phyloP scores from a whole-genome alignment of 2,797 vertebrate genomes.

The Huso huso region DNA sequence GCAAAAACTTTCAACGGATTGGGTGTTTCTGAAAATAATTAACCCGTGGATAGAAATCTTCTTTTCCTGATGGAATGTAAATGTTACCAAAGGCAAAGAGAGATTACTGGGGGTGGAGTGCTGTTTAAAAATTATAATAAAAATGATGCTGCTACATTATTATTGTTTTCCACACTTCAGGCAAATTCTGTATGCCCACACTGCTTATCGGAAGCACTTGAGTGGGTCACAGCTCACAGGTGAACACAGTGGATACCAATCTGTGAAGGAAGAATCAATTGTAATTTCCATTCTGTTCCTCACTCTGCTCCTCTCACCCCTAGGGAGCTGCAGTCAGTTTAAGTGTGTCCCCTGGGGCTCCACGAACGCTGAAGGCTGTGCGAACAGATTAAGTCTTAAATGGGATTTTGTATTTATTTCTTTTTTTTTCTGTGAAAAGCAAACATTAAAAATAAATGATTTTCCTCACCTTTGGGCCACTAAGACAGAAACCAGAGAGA shows the following conservation, averaged over 20 bases:
- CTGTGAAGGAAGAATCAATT: slow-evolving; percentile 45
- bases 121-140: too few species aligned
- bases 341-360: slow-evolving; percentile 46
- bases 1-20: too few species aligned
- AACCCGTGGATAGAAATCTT: too few species aligned
- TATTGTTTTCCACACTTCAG: slow-evolving; percentile 19
- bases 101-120: too few species aligned
- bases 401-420: slow-evolving; percentile 48
- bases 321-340: slow-evolving; percentile 37
- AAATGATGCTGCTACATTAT: not conserved
- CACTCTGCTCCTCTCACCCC: slow-evolving; percentile 47
- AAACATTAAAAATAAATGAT: slow-evolving; percentile 26
- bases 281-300: slow-evolving; percentile 60
- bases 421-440: slow-evolving; percentile 19
- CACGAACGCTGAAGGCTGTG: slow-evolving; percentile 45
- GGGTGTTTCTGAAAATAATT: too few species aligned
- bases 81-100: too few species aligned
- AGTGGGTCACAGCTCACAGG: slow-evolving; percentile 49
- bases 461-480: slow-evolving; percentile 28
- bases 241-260: slow-evolving; percentile 56
- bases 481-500: slow-evolving; percentile 31
- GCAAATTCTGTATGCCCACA: slow-evolving; percentile 26
- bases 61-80: too few species aligned
- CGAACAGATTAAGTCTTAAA: slow-evolving; percentile 53
- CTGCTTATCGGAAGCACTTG: slow-evolving; percentile 57